Evolutionary conservation across 2,888 invertebrate genomes (phyloP), one percentile per base, ranked within the genome.

Genomic region (Amphipoea lucens): DNA sequence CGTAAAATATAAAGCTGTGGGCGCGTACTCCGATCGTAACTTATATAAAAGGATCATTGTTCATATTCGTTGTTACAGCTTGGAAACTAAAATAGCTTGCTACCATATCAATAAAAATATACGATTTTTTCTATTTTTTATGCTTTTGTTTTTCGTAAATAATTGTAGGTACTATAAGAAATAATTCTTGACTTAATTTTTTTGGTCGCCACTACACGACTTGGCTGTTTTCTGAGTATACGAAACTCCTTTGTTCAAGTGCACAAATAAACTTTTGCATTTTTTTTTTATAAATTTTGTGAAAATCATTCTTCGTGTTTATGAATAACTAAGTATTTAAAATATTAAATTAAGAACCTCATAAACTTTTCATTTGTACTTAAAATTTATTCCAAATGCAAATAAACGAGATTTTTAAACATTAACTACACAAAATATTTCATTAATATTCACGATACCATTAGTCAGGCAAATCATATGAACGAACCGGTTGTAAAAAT

Each of bases 1-100:
- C 57, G 70, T 83, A 83, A 83, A 87, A 87, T 78, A 74, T 69
- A 71, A 76, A 71, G 68, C 62, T 77, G 79, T 73, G 85, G 78
- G 75, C 79, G 82, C 69, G 76, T 85, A 84, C 75, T 76, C 71
- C 51, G 70, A 83, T 83, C 71, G 54, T 85, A 81, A 81, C 76
- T 83, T 86, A 84, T 82, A 54, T 74, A 75, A 81, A 80, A 75
- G 29, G 60, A 83, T 80, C 76, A 85, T 83, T 85, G 81, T 76
- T 85, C 75, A 81, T 83, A 71, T 76, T 76, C 74, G 29, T 74
- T 74, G 62, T 75, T 68, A 65, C 63, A 68, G 71, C 73, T 74
- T 78, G 60, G 75, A 62, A 78, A 85, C 76, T 67, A 69, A 83
- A 78, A 79, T 76, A 78, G 23, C 45, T 79, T 23, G 48, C 63